Base-by-base conservation (phyloP, 2,888 invertebrate species). In the Drosophila emarginata region DNA sequence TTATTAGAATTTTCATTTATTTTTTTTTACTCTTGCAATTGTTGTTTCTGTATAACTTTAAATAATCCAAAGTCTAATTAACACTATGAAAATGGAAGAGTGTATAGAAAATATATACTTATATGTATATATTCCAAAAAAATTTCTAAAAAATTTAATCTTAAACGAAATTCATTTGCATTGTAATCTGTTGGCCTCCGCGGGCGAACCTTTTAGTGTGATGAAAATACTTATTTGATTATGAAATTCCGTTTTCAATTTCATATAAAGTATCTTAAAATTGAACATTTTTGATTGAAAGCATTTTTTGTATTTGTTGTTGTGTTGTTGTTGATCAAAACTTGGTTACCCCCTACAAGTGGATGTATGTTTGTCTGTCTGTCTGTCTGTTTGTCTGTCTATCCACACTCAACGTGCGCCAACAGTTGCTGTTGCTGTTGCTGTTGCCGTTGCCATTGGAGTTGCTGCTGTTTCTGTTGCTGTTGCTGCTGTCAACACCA, bases 371-470 rank as follows among this genome's bases (percentile, higher is more conserved):
- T 23, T 40, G 61, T 66, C 50, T 45, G 71, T 80, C 78, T 72
- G 67, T 67, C 79, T 67, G 45, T 54, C 26, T 40, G 61, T 66
- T 39, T 45, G 71, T 80, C 78, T 72, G 67, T 67, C 79, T 71
- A 67, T 67, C 79, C 69, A 72, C 82, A 76, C 79, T 87, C 77
- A 70, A 79, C 70, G 66, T 85, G 85, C 87, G 77, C 82, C 87
- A 81, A 74, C 82, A 81, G 82, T 77, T 74, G 21, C 82, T 79
- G 79, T 77, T 74, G 82, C 70, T 67, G 71, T 68, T 80, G 68
- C 61, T 63, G 81, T 54, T 60, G 66, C 40, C 61, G 74, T 67
- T 81, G 81, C 79, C 87, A 85, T 67, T 74, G 63, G 80, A 77
- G 72, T 52, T 72, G 79, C 62, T 63, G 69, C 59, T 64, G 74